Percentiles rank a stretch among this genome's conserved stretches.
Evolutionary conservation across 1,140 invertebrate genomes (phyloP).

Genomic region (Caenorhabditis brenneri): DNA sequence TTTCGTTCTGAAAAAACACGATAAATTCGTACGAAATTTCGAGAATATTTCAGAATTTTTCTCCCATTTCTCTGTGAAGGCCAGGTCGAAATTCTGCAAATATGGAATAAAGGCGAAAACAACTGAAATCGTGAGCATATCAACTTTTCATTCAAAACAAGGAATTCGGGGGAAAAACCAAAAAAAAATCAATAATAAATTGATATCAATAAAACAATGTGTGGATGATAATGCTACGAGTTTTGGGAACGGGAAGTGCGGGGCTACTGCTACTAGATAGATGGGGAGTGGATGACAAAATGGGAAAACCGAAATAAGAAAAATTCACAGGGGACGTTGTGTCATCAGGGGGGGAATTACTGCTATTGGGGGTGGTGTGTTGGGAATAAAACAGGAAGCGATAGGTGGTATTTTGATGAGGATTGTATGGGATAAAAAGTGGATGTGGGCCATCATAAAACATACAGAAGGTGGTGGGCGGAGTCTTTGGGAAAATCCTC

Average conservation of each 20-base stretch:
- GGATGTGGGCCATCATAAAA: background rate
- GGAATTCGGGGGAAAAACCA: background rate
- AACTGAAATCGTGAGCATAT: too few species aligned
- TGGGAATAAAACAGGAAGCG: background rate
- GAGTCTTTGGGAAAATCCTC: background rate
- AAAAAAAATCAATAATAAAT: too few species aligned
- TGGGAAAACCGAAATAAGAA: background rate
- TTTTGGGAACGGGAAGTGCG: background rate
- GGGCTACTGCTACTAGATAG: background rate
- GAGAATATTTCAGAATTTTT: too few species aligned
- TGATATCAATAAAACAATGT: background rate
- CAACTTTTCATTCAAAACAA: constrained; percentile 3
- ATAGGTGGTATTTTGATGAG: background rate
- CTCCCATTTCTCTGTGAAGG: too few species aligned
- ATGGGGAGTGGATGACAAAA: too few species aligned
- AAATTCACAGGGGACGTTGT: background rate
- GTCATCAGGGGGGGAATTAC: background rate
- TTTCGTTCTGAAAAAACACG: too few species aligned
- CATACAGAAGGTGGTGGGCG: background rate
- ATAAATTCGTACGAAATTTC: too few species aligned
- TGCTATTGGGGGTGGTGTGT: background rate
- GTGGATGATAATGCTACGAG: background rate
- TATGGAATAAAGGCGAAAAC: too few species aligned
- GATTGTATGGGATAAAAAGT: background rate
- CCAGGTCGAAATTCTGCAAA: too few species aligned